Evolutionary conservation across 2,888 invertebrate genomes (phyloP), one percentile per base, ranked within the genome.

Genomic region (Dynastes maya): DNA sequence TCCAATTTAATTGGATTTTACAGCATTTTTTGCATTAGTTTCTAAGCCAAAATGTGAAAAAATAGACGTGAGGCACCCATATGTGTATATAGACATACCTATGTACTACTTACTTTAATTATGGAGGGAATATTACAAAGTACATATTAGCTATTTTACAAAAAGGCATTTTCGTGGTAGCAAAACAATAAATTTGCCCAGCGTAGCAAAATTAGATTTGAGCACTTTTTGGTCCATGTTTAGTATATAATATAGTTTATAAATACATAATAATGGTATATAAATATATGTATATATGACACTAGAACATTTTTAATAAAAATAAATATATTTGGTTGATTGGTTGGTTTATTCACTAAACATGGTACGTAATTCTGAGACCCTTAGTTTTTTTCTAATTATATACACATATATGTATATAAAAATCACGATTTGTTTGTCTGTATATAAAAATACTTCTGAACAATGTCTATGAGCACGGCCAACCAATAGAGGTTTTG

Each of bases 81-180:
- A 37, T 37, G 5, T 37, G 5, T 37, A 37, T 37, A 37, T 37
- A 37, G 32, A 37, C 32, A 37, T 37, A 37, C 32, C 32, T 82
- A 29, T 68, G 22, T 84, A 84, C 84, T 84, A 81, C 85, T 84
- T 86, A 85, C 80, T 80, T 86, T 87, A 85, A 82, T 85, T 82
- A 84, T 88, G 87, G 88, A 88, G 86, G 88, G 87, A 88, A 88
- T 88, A 88, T 85, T 83, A 84, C 81, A 80, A 77, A 80, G 77
- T 77, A 76, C 75, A 80, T 77, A 78, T 72, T 79, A 76, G 80
- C 77, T 82, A 80, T 81, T 81, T 80, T 76, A 80, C 77, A 80
- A 81, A 84, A 84, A 84, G 84, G 84, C 84, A 84, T 84, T 83
- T 84, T 84, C 84, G 81, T 83, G 84, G 84, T 84, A 80, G 83